Base-by-base conservation (phyloP, 1,140 invertebrate species). In the Drosophila micromelanica region DNA sequence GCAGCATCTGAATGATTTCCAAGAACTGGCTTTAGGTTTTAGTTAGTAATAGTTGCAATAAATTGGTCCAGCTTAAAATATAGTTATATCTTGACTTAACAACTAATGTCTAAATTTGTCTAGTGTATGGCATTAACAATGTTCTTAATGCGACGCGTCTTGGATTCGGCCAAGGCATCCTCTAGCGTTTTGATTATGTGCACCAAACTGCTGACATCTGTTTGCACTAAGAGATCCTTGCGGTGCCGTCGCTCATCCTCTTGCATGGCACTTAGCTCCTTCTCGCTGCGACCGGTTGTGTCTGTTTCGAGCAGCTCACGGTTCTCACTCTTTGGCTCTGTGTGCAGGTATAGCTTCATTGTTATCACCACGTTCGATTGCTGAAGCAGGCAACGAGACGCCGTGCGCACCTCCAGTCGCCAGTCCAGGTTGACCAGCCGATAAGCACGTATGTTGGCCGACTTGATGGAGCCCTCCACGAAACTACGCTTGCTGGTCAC, bases 391-490 rank as follows among this genome's bases (percentile, higher is more conserved):
- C 71, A 80, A 8, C 91, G 68, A 2, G 91, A 81, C 9, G 89
- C 85, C 8, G 79, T 76, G 42, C 80, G 86, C 12, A 91, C 89
- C 56, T 92, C 91, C 32, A 92, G 61, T 7, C 91, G 80, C 91
- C 91, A 92, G 52, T 91, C 84, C 0, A 92, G 54, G 49, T 92
- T 85, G 2, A 91, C 74, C 30, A 92, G 30, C 7, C 91, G 77
- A 54, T 87, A 90, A 8, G 90, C 78, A 45, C 90, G 74, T 37
- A 91, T 89, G 51, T 91, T 91, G 12, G 90, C 90, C 9, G 87
- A 86, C 52, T 91, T 91, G 3, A 91, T 91, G 2, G 90, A 91
- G 2, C 90, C 81, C 20, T 91, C 90, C n/a, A 91, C 72, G 56
- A 91, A 91, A 45, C 67, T 72, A 1, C 81, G 67, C 49, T 91